Evolutionary conservation across 53 echinoderm and acorn worm species (phyloP).

Genomic region (Pentamera pediparva): DNA sequence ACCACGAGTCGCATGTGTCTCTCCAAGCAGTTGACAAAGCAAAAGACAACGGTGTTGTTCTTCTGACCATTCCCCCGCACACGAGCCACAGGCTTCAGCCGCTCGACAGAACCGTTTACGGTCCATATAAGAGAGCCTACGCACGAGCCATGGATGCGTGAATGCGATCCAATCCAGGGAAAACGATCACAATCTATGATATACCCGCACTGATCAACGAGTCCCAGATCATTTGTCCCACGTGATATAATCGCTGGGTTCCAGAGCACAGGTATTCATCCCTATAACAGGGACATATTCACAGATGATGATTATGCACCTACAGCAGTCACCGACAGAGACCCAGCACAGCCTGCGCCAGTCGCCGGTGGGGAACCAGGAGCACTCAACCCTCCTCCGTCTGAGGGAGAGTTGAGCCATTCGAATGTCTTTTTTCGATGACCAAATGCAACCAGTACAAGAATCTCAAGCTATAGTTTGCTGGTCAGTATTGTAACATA

Average conservation of each 20-base stretch:
- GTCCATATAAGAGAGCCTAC: slow-evolving; percentile 47
- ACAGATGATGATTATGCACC: slow-evolving; percentile 18
- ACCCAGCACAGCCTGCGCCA: neutral
- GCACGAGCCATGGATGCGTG: slow-evolving; percentile 34
- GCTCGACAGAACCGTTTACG: slow-evolving; percentile 19
- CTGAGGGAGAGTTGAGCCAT: slow-evolving; percentile 47
- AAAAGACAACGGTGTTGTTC: slow-evolving; percentile 40
- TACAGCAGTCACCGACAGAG: slow-evolving; percentile 5
- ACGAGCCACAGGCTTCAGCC: slow-evolving; percentile 52
- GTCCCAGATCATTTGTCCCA: slow-evolving; percentile 11
- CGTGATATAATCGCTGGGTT: neutral
- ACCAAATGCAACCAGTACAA: neutral
- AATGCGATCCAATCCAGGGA: slow-evolving; percentile 50
- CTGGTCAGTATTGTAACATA: neutral
- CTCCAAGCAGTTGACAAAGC: slow-evolving; percentile 28
- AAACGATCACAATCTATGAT: slow-evolving; percentile 54
- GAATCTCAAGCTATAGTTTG: neutral
- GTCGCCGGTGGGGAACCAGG: neutral
- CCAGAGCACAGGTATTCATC: slow-evolving; percentile 25
- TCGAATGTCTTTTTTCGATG: slow-evolving; percentile 17
- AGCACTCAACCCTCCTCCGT: slow-evolving; percentile 45
- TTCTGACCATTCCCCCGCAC: slow-evolving; percentile 50
- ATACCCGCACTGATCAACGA: slow-evolving; percentile 44
- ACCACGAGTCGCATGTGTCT: slow-evolving; percentile 64
- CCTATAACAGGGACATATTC: slow-evolving; percentile 20